Conservation (phyloP, 2,888 invertebrate genomes). For the Eupithecia insigniata region DNA sequence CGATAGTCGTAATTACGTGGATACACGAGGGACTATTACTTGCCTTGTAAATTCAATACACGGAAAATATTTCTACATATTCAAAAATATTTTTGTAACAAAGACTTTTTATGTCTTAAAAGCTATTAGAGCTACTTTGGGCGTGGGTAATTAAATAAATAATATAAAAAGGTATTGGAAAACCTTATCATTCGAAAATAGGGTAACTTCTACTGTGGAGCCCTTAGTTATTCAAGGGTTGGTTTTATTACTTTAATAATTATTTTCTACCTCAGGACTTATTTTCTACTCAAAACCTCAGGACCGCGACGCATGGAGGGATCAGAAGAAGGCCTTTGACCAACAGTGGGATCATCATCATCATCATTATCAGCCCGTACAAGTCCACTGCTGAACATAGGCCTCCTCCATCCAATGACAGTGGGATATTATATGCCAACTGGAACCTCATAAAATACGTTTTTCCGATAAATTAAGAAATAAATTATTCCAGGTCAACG, state of each 20-base stretch:
- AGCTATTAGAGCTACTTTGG: not conserved
- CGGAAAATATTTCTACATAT: not conserved
- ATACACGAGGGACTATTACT: conserved; percentile 2
- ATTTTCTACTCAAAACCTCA: too few relatives aligned
- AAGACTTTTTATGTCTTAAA: not conserved
- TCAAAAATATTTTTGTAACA: not conserved
- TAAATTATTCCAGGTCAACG: too few relatives aligned
- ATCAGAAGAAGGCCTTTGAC: too few relatives aligned
- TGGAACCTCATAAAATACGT: too few relatives aligned
- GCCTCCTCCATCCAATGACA: too few relatives aligned
- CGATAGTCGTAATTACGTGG: not conserved
- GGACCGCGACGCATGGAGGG: too few relatives aligned
- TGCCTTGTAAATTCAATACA: not conserved
- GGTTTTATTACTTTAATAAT: not conserved
- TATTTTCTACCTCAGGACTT: not conserved
- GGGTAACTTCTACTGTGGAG: not conserved
- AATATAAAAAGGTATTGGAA: not conserved
- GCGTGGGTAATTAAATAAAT: not conserved
- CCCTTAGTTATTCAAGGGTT: too few relatives aligned
- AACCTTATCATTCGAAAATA: not conserved
- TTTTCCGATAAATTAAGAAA: too few relatives aligned
- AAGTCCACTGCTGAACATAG: too few relatives aligned
- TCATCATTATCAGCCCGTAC: too few relatives aligned
- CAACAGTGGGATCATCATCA: too few relatives aligned
- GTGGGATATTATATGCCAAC: too few relatives aligned